Evolutionary conservation across 2,888 invertebrate genomes (phyloP).

Genomic region (Mesoligia furuncula): DNA sequence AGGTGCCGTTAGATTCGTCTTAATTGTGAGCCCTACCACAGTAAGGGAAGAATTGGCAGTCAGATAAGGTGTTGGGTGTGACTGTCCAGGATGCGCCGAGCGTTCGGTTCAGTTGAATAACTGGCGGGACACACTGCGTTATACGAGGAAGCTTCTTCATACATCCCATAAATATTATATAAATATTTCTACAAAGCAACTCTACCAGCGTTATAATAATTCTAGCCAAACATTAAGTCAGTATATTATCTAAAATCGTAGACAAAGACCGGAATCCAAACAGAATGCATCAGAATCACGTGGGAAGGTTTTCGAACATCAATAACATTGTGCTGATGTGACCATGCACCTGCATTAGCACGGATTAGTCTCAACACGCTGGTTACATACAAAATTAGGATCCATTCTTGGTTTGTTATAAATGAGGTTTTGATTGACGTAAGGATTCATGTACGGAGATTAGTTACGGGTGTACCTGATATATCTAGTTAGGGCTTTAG

Average conservation of each 20-base stretch:
- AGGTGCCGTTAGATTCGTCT: too few species aligned
- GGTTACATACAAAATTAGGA: slow-evolving; percentile 28
- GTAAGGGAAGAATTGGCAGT: too few species aligned
- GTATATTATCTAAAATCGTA: slow-evolving; percentile 25
- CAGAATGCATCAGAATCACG: slow-evolving; percentile 47
- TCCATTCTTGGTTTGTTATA: slow-evolving; percentile 18
- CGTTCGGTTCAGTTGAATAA: too few species aligned
- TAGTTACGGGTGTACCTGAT: slow-evolving; percentile 21
- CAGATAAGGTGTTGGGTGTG: too few species aligned
- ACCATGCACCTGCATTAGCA: slow-evolving; percentile 15
- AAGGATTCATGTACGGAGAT: slow-evolving; percentile 1
- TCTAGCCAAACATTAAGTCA: slow-evolving; percentile 4
- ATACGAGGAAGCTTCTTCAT: too few species aligned
- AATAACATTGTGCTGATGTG: slow-evolving; percentile 43
- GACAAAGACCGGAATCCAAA: slow-evolving; percentile 49
- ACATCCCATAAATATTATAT: not conserved
- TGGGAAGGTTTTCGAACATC: slow-evolving; percentile 55
- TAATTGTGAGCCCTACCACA: too few species aligned
- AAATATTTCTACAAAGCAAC: not conserved
- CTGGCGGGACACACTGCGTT: too few species aligned
- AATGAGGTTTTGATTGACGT: slow-evolving; percentile 39
- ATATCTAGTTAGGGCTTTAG: slow-evolving; percentile 11
- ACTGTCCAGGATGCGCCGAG: too few species aligned
- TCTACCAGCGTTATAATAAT: slow-evolving; percentile 2
- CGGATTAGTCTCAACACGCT: slow-evolving; percentile 21